These are phyloP conservation scores for Passerculus sandwichensis DNA, from an alignment of 2,797 vertebrate species.

Conservation along the genomic window DNA sequence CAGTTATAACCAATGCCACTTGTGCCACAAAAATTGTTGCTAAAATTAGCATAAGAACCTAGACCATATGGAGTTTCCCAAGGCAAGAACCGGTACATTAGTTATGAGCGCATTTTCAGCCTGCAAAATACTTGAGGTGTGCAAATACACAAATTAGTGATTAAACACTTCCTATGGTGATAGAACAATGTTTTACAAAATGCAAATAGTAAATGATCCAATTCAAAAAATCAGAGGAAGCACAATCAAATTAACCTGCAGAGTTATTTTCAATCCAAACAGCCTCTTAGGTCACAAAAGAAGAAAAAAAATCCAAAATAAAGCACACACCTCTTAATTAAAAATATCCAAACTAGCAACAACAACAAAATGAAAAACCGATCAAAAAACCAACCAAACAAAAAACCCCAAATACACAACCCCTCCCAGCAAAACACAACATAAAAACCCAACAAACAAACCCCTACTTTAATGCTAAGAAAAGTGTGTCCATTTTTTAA, in stretches of 20 bases:
- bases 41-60: slow-evolving; percentile 13
- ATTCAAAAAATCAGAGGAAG: not conserved
- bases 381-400: not conserved
- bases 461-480: not conserved
- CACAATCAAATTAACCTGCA: not conserved
- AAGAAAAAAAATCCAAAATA: not conserved
- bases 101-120: not conserved
- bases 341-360: not conserved
- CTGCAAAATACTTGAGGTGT: slow-evolving; percentile 6
- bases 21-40: not conserved
- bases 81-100: not conserved
- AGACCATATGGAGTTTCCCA: slow-evolving; percentile 25
- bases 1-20: not conserved
- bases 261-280: not conserved
- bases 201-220: not conserved
- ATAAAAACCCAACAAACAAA: too few relatives aligned
- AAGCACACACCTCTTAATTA: not conserved
- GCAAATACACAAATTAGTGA: not conserved
- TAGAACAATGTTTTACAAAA: slow-evolving; percentile 18
- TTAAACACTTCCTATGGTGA: not conserved
- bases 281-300: not conserved
- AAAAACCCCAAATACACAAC: not conserved
- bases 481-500: too few relatives aligned
- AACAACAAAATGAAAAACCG: not conserved
- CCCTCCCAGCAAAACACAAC: not conserved